Base-by-base conservation (phyloP, 1,140 invertebrate species). In the Oscheius sp. region DNA sequence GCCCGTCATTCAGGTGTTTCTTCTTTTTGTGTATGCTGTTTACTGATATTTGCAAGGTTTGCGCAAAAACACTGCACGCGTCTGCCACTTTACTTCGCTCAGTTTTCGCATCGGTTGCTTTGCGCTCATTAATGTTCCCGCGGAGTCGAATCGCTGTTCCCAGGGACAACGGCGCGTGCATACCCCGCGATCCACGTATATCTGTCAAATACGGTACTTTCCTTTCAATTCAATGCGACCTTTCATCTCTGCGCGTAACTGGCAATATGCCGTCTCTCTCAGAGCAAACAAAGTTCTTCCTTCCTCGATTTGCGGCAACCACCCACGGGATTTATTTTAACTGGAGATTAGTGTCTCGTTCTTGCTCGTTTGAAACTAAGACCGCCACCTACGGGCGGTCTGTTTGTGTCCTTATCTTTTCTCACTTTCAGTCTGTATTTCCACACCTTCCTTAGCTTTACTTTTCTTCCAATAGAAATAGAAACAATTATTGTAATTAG, bases 251-350 rank as follows among this genome's bases (percentile, higher is more conserved):
- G 38, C 38, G 38, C 7, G 49, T 26, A 55, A 55, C 49, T 55
- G 49, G 49, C 49, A 55, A 55, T 55, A 13, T 26, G 49, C 49
- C 28, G 49, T 55, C 49, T 13, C 7, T 42, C 7, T 7, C 49
- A 7, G 49, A 55, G 49, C 49, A 55, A 55, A 55, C 23, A 55
- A 55, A 55, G n/a, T n/a, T n/a, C n/a, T n/a, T n/a, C 49, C 15
- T 55, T 15, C 49, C 49, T 55, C 49, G 49, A 13, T 55, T 55
- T 55, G 49, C 49, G 15, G 49, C 28, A 20, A 26, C 49, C 49
- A 55, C 49, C 28, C 49, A 20, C 49, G 49, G n/a, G n/a, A n/a
- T n/a, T n/a, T n/a, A n/a, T n/a, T n/a, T n/a, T n/a, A n/a, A n/a
- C n/a, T n/a, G n/a, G n/a, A n/a, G n/a, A n/a, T n/a, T n/a, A n/a